Evolutionary conservation across 2,113 vertebrate genomes (phyloP).

Genomic region (Solea senegalensis): DNA sequence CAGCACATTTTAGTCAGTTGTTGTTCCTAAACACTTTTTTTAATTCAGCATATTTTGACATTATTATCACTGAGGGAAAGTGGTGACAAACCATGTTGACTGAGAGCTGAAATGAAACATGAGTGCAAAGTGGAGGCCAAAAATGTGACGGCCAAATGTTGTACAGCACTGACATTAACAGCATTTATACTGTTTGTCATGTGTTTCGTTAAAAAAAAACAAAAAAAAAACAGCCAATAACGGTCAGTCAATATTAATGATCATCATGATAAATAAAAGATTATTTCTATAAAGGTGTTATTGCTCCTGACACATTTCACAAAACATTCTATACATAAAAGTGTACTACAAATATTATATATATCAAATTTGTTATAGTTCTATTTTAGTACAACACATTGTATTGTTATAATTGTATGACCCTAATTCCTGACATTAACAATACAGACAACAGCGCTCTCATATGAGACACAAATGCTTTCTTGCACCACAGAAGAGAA

Average conservation of each 20-base stretch:
- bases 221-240: too few species aligned
- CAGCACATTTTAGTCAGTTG: slow-evolving; percentile 4
- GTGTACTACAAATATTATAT: background rate
- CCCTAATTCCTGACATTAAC: background rate
- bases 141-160: slow-evolving; percentile 3
- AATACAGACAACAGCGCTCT: background rate
- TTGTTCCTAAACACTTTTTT: background rate
- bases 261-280: too few species aligned
- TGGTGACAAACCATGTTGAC: slow-evolving; percentile 18
- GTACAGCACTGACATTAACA: background rate
- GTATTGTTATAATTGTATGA: background rate
- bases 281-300: too few species aligned
- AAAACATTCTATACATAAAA: too few species aligned
- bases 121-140: background rate
- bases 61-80: slow-evolving; percentile 4
- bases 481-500: background rate
- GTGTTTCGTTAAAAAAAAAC: background rate
- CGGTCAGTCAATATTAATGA: too few species aligned
- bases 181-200: background rate
- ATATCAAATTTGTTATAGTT: background rate
- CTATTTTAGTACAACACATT: background rate
- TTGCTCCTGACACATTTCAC: too few species aligned
- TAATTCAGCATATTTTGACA: slow-evolving; percentile 13
- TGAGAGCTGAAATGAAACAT: slow-evolving; percentile 13
- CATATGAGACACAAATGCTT: background rate